phyloP scores from a whole-genome alignment of 2,797 vertebrate species.

The Anguilla pacifica region DNA sequence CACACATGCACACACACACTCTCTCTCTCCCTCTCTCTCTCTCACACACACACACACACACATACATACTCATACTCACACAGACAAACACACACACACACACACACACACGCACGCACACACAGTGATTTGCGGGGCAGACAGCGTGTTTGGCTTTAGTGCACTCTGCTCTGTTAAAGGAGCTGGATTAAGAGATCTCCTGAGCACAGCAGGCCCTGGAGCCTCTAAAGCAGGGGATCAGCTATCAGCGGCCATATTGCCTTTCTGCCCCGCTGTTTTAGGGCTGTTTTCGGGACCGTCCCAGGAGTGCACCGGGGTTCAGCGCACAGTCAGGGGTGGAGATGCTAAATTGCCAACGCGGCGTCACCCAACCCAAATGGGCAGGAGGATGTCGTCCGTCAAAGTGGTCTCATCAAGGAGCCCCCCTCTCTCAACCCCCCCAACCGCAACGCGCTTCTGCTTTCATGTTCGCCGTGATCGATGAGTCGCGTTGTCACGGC shows the following conservation, averaged over 20 bases:
- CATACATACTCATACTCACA: too few relatives aligned
- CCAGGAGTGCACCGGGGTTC: conserved; percentile 69
- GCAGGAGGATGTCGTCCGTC: conserved; percentile 67
- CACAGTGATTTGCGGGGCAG: background rate
- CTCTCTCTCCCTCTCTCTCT: too few relatives aligned
- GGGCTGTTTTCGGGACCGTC: conserved; percentile 72
- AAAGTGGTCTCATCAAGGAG: conserved; percentile 63
- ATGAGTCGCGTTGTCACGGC: conserved; percentile 60
- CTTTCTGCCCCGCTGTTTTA: conserved; percentile 79
- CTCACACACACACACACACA: too few relatives aligned
- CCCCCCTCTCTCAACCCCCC: conserved; percentile 48
- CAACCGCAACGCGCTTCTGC: conserved; percentile 20
- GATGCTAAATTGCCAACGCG: conserved; percentile 33
- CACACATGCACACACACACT: too few relatives aligned
- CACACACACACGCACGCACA: background rate
- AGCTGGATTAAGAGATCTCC: conserved; percentile 55
- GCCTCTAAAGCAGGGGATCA: conserved; percentile 72
- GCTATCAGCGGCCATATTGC: conserved; percentile 58
- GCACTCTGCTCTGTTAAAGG: background rate
- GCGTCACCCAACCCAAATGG: conserved; percentile 45
- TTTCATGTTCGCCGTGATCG: conserved; percentile 67
- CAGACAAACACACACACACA: background rate
- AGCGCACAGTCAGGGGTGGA: conserved; percentile 66
- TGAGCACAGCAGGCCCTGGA: conserved; percentile 62
- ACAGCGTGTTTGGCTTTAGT: conserved; percentile 2